These are phyloP conservation scores for Myotis planiceps DNA, from an alignment of 2,797 vertebrate genomes.

Conservation along the genomic window DNA sequence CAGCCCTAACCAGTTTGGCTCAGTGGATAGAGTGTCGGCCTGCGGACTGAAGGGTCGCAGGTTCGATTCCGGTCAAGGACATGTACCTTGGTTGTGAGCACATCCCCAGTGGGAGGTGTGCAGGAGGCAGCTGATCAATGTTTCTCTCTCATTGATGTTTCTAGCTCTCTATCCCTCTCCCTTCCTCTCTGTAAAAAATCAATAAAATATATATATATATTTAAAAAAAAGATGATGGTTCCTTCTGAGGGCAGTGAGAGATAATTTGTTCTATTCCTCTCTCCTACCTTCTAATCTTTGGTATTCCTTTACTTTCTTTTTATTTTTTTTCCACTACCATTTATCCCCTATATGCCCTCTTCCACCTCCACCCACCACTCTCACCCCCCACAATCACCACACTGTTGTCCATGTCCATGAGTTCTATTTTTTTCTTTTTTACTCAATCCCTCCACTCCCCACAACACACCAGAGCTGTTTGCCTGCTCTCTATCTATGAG, in stretches of 20 bases:
- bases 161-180: too few relatives aligned
- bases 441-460: neutral
- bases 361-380: neutral
- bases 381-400: neutral
- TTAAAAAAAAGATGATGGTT: neutral
- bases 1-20: too few relatives aligned
- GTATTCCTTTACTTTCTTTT: neutral
- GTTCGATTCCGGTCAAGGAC: too few relatives aligned
- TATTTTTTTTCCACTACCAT: neutral
- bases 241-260: neutral
- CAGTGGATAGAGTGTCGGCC: too few relatives aligned
- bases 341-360: neutral
- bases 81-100: too few relatives aligned
- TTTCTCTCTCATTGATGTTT: too few relatives aligned
- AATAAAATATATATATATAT: too few relatives aligned
- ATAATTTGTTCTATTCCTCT: neutral
- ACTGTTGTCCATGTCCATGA: neutral
- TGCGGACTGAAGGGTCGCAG: too few relatives aligned
- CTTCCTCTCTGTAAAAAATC: too few relatives aligned
- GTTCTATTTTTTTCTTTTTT: neutral
- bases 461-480: neutral
- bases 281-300: neutral
- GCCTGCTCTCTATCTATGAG: neutral
- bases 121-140: too few relatives aligned
- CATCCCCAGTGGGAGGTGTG: too few relatives aligned